Conservation (phyloP, 2,888 invertebrate genomes). For the Chesias legatella region DNA sequence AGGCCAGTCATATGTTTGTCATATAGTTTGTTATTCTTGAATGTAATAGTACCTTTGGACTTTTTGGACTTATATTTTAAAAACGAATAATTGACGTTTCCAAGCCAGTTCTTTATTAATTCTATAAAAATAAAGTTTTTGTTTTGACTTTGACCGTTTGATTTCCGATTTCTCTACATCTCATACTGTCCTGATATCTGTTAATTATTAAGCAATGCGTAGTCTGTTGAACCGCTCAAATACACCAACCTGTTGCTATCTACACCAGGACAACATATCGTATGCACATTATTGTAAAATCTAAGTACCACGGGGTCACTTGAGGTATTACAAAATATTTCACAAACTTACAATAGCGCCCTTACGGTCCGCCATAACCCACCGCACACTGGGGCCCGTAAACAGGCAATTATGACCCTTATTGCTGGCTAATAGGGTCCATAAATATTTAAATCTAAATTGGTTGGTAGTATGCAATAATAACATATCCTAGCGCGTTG, state of each 20-base stretch:
- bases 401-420: slow-evolving; percentile 11
- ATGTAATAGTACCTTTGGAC: too few species aligned
- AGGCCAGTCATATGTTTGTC: too few species aligned
- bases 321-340: slow-evolving; percentile 39
- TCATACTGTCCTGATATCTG: too few species aligned
- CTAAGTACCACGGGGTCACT: slow-evolving; percentile 28
- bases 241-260: not conserved
- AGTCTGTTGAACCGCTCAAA: too few species aligned
- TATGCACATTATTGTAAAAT: slow-evolving; percentile 18
- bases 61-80: too few species aligned
- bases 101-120: too few species aligned
- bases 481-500: slow-evolving; percentile 43
- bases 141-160: too few species aligned
- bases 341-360: slow-evolving; percentile 34
- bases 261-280: not conserved
- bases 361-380: slow-evolving; percentile 19
- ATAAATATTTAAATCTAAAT: slow-evolving; percentile 13
- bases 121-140: too few species aligned
- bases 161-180: too few species aligned
- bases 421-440: slow-evolving; percentile 11
- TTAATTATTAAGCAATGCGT: too few species aligned
- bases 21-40: too few species aligned
- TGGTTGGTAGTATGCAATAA: slow-evolving; percentile 32
- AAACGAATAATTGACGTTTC: too few species aligned
- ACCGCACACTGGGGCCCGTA: slow-evolving; percentile 7